phyloP scores from a whole-genome alignment of 2,888 invertebrate species.

The Tachina grossa region DNA sequence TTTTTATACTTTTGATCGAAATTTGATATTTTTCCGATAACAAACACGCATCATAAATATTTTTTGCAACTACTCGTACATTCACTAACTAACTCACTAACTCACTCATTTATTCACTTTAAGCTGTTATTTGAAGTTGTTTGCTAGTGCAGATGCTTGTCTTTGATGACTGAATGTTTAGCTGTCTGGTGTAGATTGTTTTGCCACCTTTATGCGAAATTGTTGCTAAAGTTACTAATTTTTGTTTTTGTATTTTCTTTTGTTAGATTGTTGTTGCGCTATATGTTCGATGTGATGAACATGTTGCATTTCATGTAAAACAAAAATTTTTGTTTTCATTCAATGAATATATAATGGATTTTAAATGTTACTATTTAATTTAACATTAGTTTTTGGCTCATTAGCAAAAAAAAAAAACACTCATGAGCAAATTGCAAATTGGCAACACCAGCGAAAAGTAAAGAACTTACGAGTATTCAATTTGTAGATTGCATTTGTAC shows the following conservation, averaged over 20 bases:
- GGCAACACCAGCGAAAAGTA: not conserved
- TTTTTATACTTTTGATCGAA: slow-evolving; percentile 78
- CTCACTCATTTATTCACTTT: slow-evolving; percentile 11
- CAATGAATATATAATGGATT: slow-evolving; percentile 61
- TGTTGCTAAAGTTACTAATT: slow-evolving; percentile 53
- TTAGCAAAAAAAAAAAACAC: slow-evolving; percentile 28
- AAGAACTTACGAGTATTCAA: not conserved
- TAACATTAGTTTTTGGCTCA: slow-evolving; percentile 45
- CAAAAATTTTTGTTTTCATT: slow-evolving; percentile 77
- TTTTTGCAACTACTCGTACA: slow-evolving; percentile 24
- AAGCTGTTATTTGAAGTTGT: slow-evolving; percentile 64
- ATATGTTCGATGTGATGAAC: slow-evolving; percentile 80
- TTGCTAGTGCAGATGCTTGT: slow-evolving; percentile 64
- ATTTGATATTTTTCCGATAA: slow-evolving; percentile 82
- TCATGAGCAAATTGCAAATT: slow-evolving; percentile 13
- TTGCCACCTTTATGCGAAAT: slow-evolving; percentile 73
- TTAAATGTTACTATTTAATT: slow-evolving; percentile 53
- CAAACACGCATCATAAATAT: slow-evolving; percentile 72
- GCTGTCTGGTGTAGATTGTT: slow-evolving; percentile 70
- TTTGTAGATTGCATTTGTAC: not conserved
- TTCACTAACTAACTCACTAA: not conserved
- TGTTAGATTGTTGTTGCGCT: not conserved
- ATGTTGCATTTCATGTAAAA: slow-evolving; percentile 80
- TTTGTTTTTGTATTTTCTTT: not conserved
- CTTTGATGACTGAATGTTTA: slow-evolving; percentile 47